Percentiles rank a stretch among this genome's conserved stretches.
Conservation (phyloP, 2,888 invertebrate species). For the Tipula vernalis region DNA sequence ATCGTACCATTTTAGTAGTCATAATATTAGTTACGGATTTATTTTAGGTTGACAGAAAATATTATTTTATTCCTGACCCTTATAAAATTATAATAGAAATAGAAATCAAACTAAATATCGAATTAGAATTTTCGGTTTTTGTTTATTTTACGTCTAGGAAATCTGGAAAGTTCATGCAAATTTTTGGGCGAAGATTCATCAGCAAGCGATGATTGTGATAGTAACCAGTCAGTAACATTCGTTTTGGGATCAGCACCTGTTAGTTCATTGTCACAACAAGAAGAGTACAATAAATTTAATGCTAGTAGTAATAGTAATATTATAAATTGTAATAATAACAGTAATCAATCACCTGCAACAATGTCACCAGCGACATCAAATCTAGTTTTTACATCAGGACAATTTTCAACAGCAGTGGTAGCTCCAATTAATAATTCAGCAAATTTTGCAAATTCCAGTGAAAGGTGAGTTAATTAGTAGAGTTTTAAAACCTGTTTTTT, state of each 20-base stretch:
- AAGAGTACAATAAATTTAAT: not conserved
- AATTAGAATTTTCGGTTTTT: not conserved
- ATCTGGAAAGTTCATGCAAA: conserved; percentile 25
- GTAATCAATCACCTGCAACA: conserved; percentile 14
- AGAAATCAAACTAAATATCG: not conserved
- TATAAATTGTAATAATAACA: conserved; percentile 10
- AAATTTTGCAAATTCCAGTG: not conserved
- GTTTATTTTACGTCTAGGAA: conserved; percentile 21
- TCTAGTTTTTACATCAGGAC: conserved; percentile 13
- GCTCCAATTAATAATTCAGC: not conserved
- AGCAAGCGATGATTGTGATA: conserved; percentile 28
- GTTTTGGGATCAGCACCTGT: conserved; percentile 16
- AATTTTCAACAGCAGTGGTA: not conserved
- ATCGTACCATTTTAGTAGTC: too few species aligned
- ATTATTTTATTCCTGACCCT: too few species aligned
- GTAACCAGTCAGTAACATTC: conserved; percentile 23
- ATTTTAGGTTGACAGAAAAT: too few species aligned
- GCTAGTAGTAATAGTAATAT: not conserved
- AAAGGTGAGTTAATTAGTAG: not conserved
- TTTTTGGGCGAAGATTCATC: conserved; percentile 30
- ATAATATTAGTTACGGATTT: too few species aligned
- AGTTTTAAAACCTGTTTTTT: not conserved
- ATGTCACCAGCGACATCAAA: conserved; percentile 14
- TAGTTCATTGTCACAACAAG: conserved; percentile 10
- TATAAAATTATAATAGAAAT: not conserved